phyloP scores from a whole-genome alignment of 2,113 vertebrate species.

The Pachyramphus minor region DNA sequence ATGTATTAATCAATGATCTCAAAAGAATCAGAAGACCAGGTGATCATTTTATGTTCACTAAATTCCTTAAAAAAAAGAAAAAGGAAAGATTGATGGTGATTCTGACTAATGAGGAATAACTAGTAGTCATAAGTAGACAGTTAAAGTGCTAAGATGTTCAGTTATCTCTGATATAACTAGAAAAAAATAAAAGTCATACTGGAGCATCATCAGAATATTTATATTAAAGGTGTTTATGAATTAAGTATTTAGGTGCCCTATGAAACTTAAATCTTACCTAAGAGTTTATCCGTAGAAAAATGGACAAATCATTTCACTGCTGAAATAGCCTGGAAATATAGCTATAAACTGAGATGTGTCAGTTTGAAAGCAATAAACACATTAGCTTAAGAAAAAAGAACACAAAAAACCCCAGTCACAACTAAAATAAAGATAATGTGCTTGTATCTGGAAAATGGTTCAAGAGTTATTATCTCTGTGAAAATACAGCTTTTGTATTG shows the following conservation, averaged over 20 bases:
- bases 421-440: neutral
- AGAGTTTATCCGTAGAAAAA: neutral
- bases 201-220: neutral
- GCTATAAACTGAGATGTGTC: neutral
- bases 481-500: neutral
- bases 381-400: neutral
- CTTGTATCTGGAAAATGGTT: neutral
- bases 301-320: neutral
- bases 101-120: neutral
- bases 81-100: neutral
- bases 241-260: neutral
- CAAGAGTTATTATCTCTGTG: neutral
- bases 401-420: neutral
- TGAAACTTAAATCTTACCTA: neutral
- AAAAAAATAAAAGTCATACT: neutral
- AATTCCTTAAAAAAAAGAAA: neutral
- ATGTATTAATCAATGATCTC: neutral
- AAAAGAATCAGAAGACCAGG: neutral
- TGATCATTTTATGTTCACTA: neutral
- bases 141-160: neutral
- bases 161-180: neutral
- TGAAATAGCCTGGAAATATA: neutral
- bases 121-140: neutral
- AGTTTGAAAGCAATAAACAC: neutral
- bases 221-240: neutral